These are phyloP conservation scores for Sebastolobus alascanus DNA, from an alignment of 2,797 vertebrate genomes.

Conservation along the genomic window DNA sequence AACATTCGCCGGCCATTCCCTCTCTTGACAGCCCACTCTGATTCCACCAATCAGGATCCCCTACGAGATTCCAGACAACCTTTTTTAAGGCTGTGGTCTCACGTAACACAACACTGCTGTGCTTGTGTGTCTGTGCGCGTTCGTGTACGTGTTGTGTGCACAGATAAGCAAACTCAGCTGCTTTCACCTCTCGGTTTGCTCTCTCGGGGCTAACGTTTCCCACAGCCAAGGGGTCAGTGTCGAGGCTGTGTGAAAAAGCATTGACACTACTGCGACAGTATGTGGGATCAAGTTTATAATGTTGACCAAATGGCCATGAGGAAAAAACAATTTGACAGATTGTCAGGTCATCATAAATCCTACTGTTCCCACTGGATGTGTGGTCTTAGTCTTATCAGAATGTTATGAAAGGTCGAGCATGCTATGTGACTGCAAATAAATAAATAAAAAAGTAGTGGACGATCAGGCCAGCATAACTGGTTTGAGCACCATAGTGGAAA, in stretches of 20 bases:
- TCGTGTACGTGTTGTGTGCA: constrained; percentile 23
- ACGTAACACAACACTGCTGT: constrained; percentile 67
- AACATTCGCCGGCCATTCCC: constrained; percentile 26
- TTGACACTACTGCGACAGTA: constrained; percentile 56
- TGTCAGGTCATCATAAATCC: constrained; percentile 33
- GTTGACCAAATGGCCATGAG: constrained; percentile 50
- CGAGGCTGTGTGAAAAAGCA: constrained; percentile 68
- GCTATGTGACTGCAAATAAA: constrained; percentile 29
- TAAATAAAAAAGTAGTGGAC: constrained; percentile 3
- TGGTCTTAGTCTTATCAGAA: constrained; percentile 12
- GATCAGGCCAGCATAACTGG: constrained; percentile 10
- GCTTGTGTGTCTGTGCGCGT: constrained; percentile 32
- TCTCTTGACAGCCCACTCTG: constrained; percentile 12
- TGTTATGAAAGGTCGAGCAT: constrained; percentile 21
- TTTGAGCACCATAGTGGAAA: constrained; percentile 38
- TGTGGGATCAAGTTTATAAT: constrained; percentile 45
- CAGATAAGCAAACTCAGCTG: constrained; percentile 59
- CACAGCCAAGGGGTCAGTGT: constrained; percentile 68
- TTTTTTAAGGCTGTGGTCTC: constrained; percentile 49
- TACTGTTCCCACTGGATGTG: constrained; percentile 13
- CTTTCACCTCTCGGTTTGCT: constrained; percentile 58
- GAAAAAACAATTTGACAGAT: constrained; percentile 42
- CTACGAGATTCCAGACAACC: constrained; percentile 2
- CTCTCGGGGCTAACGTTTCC: constrained; percentile 61
- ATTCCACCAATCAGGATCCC: constrained; percentile 37